These are phyloP conservation scores for Romanogobio albipinnatus DNA, from an alignment of 2,113 vertebrate genomes.

Conservation along the genomic window DNA sequence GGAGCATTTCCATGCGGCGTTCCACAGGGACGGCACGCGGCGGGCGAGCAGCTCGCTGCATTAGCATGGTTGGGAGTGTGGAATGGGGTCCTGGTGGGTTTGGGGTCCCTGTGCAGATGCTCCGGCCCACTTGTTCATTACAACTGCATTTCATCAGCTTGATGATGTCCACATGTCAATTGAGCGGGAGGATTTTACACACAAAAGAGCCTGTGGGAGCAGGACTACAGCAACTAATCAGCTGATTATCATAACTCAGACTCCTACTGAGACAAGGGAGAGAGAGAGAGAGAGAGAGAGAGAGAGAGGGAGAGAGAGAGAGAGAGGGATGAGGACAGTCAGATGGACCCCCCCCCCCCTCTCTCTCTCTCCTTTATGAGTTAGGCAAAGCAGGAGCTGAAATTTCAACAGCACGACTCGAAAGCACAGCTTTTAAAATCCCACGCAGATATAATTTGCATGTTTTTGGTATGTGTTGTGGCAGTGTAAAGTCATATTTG, in stretches of 20 bases:
- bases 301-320: conserved; percentile 59
- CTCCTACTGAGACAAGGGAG: conserved; percentile 57
- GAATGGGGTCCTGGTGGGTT: conserved; percentile 93
- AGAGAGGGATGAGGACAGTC: conserved; percentile 62
- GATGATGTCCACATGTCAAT: conserved; percentile 99
- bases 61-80: conserved; percentile 99
- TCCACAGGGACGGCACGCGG: conserved; percentile 90
- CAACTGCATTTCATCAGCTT: conserved; percentile 99
- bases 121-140: conserved; percentile 99
- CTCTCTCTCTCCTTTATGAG: conserved; percentile 57
- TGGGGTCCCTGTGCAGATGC: conserved; percentile 95
- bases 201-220: conserved; percentile 99
- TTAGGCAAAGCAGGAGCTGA: not conserved
- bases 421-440: not conserved
- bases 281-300: conserved; percentile 52
- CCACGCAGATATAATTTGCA: not conserved
- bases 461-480: not conserved
- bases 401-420: not conserved
- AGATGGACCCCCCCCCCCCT: conserved; percentile 58
- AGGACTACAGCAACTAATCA: conserved; percentile 98
- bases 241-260: conserved; percentile 99
- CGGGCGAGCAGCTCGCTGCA: conserved; percentile 98
- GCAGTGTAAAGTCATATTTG: not conserved
- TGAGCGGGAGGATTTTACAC: conserved; percentile 99
- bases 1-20: conserved; percentile 86